phyloP scores from a whole-genome alignment of 2,113 vertebrate species.

The Mormyrus lacerda region DNA sequence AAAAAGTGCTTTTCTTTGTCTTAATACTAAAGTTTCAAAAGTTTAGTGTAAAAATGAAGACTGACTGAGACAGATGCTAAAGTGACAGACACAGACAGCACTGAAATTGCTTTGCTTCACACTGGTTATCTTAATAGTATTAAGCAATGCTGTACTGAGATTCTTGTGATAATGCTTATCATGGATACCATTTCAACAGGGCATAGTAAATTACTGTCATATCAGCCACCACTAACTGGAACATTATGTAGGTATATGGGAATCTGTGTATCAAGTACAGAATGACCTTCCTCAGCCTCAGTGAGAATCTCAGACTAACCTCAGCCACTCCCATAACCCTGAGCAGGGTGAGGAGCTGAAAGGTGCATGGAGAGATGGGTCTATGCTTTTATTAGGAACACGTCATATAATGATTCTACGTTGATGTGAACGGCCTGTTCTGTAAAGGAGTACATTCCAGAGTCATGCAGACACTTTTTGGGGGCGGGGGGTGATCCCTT shows the following conservation, averaged over 20 bases:
- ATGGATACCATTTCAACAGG: not conserved
- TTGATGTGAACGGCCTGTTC: not conserved
- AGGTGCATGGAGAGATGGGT: not conserved
- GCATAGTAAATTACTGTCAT: not conserved
- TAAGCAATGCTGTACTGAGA: not conserved
- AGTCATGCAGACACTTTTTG: not conserved
- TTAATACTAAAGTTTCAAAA: no score
- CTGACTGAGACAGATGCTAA: no score
- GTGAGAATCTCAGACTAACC: not conserved
- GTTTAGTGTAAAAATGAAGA: no score
- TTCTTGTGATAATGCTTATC: not conserved
- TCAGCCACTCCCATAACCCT: not conserved
- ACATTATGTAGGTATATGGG: not conserved
- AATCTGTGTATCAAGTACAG: not conserved
- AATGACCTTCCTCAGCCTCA: not conserved
- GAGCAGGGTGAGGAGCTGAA: not conserved
- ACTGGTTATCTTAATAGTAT: not conserved
- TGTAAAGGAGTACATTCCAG: not conserved
- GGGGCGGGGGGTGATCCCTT: no score
- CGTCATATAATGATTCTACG: not conserved
- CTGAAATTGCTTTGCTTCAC: no score
- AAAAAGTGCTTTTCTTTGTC: no score
- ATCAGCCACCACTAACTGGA: not conserved
- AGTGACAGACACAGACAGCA: no score
- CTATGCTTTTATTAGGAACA: not conserved